Evolutionary conservation across 2,888 invertebrate genomes (phyloP).

Genomic region (Sepioteuthis lessoniana): DNA sequence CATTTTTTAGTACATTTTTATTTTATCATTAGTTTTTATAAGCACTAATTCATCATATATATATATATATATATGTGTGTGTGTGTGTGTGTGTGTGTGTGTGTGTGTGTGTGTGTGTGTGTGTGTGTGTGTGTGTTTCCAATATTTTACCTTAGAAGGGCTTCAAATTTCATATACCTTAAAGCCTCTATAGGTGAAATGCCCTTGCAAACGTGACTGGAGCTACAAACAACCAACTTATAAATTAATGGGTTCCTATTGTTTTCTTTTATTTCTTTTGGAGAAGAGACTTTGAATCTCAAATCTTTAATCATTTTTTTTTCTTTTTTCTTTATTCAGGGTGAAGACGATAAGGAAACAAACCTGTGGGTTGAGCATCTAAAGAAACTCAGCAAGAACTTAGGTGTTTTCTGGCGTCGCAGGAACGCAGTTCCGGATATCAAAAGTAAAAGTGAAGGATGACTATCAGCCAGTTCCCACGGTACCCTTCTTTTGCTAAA

Average conservation of each 20-base stretch:
- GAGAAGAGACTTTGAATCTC: not conserved
- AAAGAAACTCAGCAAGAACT: constrained; percentile 91
- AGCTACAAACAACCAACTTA: no score
- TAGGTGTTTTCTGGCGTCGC: constrained; percentile 92
- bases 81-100: no score
- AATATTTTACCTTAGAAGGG: no score
- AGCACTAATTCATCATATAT: no score
- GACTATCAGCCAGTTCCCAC: constrained; percentile 17
- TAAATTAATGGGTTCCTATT: not conserved
- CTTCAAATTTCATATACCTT: no score
- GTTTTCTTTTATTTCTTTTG: not conserved
- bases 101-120: no score
- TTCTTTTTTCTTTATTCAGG: constrained; percentile 79
- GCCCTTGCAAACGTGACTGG: no score
- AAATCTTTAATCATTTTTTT: constrained; percentile 51
- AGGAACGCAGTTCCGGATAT: constrained; percentile 95
- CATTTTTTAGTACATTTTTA: no score
- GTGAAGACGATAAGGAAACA: constrained; percentile 89
- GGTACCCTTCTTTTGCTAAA: not conserved
- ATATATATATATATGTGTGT: no score
- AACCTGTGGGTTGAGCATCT: constrained; percentile 91
- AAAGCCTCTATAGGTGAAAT: no score
- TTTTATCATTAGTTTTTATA: no score
- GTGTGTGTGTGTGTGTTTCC: no score
- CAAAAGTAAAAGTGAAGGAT: constrained; percentile 83